Base-by-base conservation (phyloP, 2,888 invertebrate genomes). In the Orchestes rusci region DNA sequence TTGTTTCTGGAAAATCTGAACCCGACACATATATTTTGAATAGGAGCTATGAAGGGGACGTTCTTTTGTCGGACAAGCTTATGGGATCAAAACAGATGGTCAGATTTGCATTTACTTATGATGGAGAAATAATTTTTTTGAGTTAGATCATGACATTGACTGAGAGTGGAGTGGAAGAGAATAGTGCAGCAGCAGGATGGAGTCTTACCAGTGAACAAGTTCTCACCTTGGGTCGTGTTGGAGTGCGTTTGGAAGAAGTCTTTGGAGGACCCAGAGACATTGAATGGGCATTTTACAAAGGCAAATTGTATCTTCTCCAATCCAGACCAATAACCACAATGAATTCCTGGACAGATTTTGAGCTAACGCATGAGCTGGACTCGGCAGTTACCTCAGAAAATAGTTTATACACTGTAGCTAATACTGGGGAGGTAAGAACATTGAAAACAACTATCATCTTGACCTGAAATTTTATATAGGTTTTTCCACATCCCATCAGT, bases 281-380 rank as follows among this genome's bases (percentile, higher is more conserved):
- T 41, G 90, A 91, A 66, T 91, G 88, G 84, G 87, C 86, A 7
- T 65, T 84, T 30, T 66, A 63, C 46, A 68, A 76, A 59, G 69
- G 70, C n/a, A 67, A 69, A 7, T 67, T 84, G 47, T 81, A 73
- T 61, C 61, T 85, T 8, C 67, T 85, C n/a, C 84, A 90, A 77
- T 81, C 84, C 2, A 75, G 89, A 4, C 84, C 87, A 1, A 79
- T 90, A 39, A 88, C 88, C 0, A 79, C 82, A 0, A 60, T 84
- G 18, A 79, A 82, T 53, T 65, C 73, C 1, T 88, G 87, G 78
- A 79, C 79, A 0, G 83, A 88, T 43, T 84, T 82, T 56, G 90
- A 91, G 57, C 62, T 91, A 19, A 67, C 77, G 3, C 88, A 88
- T 59, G 91, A 92, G 66, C 70, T 84, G 57, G 89, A 90, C 63